Percentiles rank a stretch among this genome's conserved stretches.
phyloP scores from a whole-genome alignment of 2,797 vertebrate genomes.

The Columba guinea region DNA sequence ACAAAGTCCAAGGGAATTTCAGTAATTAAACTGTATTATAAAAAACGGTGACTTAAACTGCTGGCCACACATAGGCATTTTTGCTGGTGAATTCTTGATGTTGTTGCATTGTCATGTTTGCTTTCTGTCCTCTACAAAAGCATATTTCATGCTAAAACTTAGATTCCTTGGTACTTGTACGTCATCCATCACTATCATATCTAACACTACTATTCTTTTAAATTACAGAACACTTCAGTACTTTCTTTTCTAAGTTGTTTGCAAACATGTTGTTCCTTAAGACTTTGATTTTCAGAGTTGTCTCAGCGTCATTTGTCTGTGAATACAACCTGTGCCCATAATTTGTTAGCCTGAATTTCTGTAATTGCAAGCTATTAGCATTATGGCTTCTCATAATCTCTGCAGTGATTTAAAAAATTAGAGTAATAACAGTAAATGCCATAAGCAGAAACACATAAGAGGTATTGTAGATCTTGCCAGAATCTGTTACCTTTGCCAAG shows the following conservation, averaged over 20 bases:
- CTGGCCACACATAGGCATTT: not conserved
- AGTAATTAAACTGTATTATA: not conserved
- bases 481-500: not conserved
- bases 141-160: not conserved
- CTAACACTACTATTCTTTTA: not conserved
- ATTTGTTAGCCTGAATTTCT: not conserved
- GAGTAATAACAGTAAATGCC: constrained; percentile 17
- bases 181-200: not conserved
- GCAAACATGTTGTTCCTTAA: not conserved
- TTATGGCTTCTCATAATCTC: constrained; percentile 16
- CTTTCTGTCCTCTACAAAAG: not conserved
- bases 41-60: not conserved
- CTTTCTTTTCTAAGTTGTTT: not conserved
- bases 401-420: constrained; percentile 26
- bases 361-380: not conserved
- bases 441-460: not conserved
- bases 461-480: not conserved
- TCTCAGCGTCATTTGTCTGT: not conserved
- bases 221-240: not conserved
- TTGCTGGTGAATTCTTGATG: not conserved
- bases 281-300: not conserved
- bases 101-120: not conserved
- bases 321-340: not conserved
- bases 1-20: not conserved
- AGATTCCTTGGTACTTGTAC: not conserved